Evolutionary conservation across 1,140 invertebrate species (phyloP).

Genomic region (Venturia canescens): DNA sequence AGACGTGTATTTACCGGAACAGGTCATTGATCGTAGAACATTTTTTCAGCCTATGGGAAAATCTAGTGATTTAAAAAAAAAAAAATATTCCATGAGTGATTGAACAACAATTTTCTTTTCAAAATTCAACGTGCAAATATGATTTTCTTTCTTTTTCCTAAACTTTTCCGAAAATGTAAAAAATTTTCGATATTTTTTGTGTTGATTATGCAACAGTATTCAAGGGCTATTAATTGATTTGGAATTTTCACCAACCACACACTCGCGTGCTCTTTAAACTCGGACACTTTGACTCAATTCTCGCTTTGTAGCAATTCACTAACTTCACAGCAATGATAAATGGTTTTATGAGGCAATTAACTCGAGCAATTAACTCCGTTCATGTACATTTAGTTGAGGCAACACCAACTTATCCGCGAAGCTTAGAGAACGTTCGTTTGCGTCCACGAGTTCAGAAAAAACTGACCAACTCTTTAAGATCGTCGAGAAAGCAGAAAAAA

Average conservation of each 20-base stretch:
- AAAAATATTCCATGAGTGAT: no score
- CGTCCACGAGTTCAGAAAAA: conserved; percentile 57
- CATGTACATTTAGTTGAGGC: conserved; percentile 45
- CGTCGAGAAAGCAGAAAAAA: conserved; percentile 55
- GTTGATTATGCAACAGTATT: no score
- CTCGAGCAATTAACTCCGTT: conserved; percentile 66
- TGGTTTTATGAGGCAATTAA: conserved; percentile 63
- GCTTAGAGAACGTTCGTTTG: conserved; percentile 40
- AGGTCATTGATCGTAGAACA: neutral
- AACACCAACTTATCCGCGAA: conserved; percentile 39
- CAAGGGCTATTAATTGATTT: no score
- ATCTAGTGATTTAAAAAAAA: neutral
- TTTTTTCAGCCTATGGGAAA: neutral
- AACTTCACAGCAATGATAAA: conserved; percentile 58
- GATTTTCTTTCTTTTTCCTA: neutral
- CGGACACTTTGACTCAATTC: neutral
- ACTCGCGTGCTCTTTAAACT: neutral
- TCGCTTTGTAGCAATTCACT: no score
- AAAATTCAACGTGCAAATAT: no score
- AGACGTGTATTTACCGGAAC: neutral
- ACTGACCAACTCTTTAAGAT: conserved; percentile 59
- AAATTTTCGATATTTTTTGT: no score
- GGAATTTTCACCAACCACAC: no score
- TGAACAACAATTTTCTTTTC: no score
- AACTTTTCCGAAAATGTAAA: neutral